Percentiles rank a stretch among this genome's conserved stretches.
Evolutionary conservation across 2,888 invertebrate genomes (phyloP).

Genomic region (Agonopterix subpropinquella): DNA sequence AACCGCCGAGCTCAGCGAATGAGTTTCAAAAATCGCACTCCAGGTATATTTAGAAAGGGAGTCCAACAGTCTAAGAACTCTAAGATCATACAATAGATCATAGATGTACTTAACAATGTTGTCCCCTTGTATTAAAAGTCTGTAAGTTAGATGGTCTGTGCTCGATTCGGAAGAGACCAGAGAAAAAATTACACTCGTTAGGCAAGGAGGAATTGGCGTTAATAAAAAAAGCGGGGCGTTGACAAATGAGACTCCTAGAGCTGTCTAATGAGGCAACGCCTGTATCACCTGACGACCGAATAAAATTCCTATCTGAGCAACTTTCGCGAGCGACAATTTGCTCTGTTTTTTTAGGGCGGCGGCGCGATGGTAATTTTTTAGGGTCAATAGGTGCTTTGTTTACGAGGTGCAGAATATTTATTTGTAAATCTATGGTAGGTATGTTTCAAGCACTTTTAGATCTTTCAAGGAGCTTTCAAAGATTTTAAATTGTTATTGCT

Average conservation of each 20-base stretch:
- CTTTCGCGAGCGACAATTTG: conserved; percentile 27
- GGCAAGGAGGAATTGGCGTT: conserved; percentile 59
- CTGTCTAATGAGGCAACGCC: conserved; percentile 52
- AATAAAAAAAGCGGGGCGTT: conserved; percentile 57
- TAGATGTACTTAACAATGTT: too few relatives aligned
- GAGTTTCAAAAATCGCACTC: too few relatives aligned
- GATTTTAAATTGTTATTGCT: too few relatives aligned
- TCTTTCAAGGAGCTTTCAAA: too few relatives aligned
- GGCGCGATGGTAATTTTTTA: conserved; percentile 9
- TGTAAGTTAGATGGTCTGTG: too few relatives aligned
- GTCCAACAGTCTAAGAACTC: too few relatives aligned
- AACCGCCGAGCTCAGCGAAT: too few relatives aligned
- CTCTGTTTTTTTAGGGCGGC: conserved; percentile 17
- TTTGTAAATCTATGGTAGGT: too few relatives aligned
- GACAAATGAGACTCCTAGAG: conserved; percentile 58
- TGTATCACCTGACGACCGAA: conserved; percentile 53
- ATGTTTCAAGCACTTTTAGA: too few relatives aligned
- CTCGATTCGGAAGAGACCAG: conserved; percentile 13
- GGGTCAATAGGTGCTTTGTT: conserved; percentile 6
- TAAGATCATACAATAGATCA: too few relatives aligned
- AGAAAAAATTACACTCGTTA: conserved; percentile 59
- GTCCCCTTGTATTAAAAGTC: too few relatives aligned
- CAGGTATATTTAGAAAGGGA: too few relatives aligned
- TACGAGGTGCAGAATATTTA: not conserved
- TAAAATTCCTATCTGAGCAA: conserved; percentile 36